These are phyloP conservation scores for Incurvaria masculella DNA, from an alignment of 2,888 invertebrate species.

Conservation along the genomic window DNA sequence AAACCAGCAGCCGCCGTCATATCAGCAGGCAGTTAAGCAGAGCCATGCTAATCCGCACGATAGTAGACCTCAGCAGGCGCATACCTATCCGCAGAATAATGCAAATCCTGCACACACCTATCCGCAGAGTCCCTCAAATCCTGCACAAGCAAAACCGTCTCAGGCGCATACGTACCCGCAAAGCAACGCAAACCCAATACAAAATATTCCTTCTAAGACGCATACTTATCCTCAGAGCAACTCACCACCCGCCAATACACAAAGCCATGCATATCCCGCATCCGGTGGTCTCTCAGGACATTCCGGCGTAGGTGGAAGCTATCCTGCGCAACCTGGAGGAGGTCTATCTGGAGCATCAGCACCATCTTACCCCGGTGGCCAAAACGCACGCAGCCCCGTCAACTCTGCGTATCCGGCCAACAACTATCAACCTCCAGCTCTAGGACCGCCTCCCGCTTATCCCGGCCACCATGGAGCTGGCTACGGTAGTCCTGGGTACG, in stretches of 20 bases:
- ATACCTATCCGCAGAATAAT: slow-evolving; percentile 9
- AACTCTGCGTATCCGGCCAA: slow-evolving; percentile 21
- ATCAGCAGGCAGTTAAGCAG: slow-evolving; percentile 35
- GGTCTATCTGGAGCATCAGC: slow-evolving; percentile 34
- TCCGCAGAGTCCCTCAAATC: slow-evolving; percentile 8
- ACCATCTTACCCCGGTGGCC: slow-evolving; percentile 10
- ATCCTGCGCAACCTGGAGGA: slow-evolving; percentile 9
- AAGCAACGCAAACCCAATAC: slow-evolving; percentile 20
- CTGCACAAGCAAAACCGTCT: not conserved
- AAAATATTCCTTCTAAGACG: not conserved
- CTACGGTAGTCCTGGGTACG: slow-evolving; percentile 10
- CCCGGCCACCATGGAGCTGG: slow-evolving; percentile 9
- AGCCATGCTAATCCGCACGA: slow-evolving; percentile 20
- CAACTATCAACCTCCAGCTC: slow-evolving; percentile 27
- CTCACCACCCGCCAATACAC: slow-evolving; percentile 1
- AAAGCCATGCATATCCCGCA: slow-evolving; percentile 11
- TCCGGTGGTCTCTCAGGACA: slow-evolving; percentile 5
- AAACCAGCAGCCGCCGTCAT: slow-evolving; percentile 22
- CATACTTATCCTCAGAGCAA: slow-evolving; percentile 9
- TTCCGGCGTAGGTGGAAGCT: slow-evolving; percentile 2
- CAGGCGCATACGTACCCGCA: slow-evolving; percentile 9
- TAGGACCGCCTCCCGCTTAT: slow-evolving; percentile 37
- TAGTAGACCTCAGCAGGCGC: not conserved
- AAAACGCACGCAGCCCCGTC: slow-evolving; percentile 23
- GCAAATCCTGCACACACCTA: slow-evolving; percentile 5